Evolutionary conservation across 2,113 vertebrate species (phyloP).

Genomic region (Labeo catla): DNA sequence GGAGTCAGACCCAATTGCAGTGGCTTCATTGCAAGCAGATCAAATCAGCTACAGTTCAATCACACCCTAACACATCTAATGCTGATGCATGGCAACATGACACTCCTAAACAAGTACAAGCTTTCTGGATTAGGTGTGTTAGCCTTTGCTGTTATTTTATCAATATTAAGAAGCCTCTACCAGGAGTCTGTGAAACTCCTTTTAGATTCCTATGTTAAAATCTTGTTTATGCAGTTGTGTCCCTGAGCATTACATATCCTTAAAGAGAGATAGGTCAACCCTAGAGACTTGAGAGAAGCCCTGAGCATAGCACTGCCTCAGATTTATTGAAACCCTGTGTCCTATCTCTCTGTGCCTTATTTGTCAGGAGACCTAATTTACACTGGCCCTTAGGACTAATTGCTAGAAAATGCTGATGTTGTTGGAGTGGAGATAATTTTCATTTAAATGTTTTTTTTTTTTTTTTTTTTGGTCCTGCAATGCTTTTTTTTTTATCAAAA

Average conservation of each 20-base stretch:
- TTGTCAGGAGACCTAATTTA: conserved; percentile 99
- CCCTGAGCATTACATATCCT: conserved; percentile 59
- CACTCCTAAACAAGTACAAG: conserved; percentile 63
- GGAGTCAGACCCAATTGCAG: conserved; percentile 75
- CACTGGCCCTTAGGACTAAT: conserved; percentile 99
- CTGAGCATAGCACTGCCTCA: conserved; percentile 58
- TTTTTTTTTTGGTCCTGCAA: conserved; percentile 76
- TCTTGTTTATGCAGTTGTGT: conserved; percentile 40
- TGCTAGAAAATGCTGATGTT: conserved; percentile 98
- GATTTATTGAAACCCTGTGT: conserved; percentile 82
- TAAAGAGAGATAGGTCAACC: conserved; percentile 64
- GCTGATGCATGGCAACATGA: conserved; percentile 78
- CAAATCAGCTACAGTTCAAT: conserved; percentile 75
- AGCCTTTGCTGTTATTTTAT: not conserved
- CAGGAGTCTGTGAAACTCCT: not conserved
- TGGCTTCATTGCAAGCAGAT: conserved; percentile 73
- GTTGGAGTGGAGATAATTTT: conserved; percentile 82
- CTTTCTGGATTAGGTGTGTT: conserved; percentile 7
- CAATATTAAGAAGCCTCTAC: not conserved
- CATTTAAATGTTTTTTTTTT: conserved; percentile 30
- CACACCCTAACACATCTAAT: conserved; percentile 75
- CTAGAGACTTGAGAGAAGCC: conserved; percentile 60
- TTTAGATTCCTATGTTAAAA: not conserved
- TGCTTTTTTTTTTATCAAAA: not conserved
- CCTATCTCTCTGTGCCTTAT: conserved; percentile 92